Conservation (phyloP, 2,113 vertebrate species). For the Entomyzon cyanotis region DNA sequence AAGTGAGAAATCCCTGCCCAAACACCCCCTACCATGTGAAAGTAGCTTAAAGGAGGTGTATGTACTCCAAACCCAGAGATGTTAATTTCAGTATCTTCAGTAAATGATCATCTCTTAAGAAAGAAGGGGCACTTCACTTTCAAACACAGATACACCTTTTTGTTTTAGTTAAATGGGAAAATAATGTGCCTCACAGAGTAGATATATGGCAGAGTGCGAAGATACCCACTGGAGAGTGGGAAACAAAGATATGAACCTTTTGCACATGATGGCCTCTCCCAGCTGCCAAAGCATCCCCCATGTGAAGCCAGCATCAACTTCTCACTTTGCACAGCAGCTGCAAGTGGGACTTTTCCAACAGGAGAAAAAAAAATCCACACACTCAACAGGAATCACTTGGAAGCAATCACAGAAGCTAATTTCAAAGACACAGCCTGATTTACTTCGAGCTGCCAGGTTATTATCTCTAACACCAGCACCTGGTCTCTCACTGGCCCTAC, state of each 20-base stretch:
- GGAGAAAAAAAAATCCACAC: accelerated
- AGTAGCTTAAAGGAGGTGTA: neutral
- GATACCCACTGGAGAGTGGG: neutral
- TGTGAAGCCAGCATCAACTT: accelerated
- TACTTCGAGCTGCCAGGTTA: neutral
- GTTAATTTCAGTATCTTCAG: neutral
- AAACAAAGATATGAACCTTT: neutral
- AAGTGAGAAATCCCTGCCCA: neutral
- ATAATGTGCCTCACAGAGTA: neutral
- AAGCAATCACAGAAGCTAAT: neutral
- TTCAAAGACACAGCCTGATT: neutral
- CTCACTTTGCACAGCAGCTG: neutral
- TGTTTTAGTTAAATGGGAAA: neutral
- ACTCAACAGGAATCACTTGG: neutral
- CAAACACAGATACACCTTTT: neutral
- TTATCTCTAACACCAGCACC: neutral
- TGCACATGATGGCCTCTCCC: neutral
- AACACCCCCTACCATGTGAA: neutral
- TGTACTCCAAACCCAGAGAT: accelerated
- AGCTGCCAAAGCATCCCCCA: neutral
- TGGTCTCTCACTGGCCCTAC: neutral
- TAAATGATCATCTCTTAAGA: neutral
- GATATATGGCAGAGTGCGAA: neutral
- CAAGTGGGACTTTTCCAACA: neutral
- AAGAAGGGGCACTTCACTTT: neutral